Conservation (phyloP, 2,888 invertebrate species). For the Pterobdella sp. region DNA sequence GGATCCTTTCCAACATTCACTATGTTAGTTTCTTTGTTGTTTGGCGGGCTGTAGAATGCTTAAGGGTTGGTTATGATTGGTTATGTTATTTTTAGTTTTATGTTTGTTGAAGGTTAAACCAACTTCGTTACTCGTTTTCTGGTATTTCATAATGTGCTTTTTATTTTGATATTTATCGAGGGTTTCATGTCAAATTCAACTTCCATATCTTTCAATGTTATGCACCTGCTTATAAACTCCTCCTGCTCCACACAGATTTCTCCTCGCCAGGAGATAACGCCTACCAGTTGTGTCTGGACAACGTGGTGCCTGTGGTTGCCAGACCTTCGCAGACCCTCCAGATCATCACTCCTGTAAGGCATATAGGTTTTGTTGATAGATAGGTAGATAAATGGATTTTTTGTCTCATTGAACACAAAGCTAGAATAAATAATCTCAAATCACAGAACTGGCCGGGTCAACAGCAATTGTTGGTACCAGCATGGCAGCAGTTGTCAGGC, state of each 20-base stretch:
- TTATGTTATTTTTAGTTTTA: background rate
- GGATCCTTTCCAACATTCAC: constrained; percentile 75
- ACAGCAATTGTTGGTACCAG: constrained; percentile 68
- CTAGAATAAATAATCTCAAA: background rate
- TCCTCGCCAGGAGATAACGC: constrained; percentile 64
- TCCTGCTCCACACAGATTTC: constrained; percentile 34
- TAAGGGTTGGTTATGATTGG: background rate
- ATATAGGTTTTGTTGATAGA: background rate
- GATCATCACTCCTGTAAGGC: constrained; percentile 36
- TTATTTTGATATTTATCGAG: background rate
- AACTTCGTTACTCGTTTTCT: background rate
- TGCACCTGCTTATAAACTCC: no score
- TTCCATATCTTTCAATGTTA: no score
- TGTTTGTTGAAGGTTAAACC: background rate
- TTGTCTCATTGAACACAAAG: background rate
- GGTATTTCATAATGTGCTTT: background rate
- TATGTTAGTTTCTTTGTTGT: constrained; percentile 60
- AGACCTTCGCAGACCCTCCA: constrained; percentile 63
- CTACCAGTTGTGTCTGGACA: constrained; percentile 40
- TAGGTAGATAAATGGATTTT: background rate
- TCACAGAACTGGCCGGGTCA: constrained; percentile 58
- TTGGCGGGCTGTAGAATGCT: background rate
- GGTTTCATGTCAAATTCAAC: background rate
- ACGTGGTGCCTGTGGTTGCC: constrained; percentile 56
- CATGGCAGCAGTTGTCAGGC: constrained; percentile 68